These are phyloP conservation scores for Uropsilus gracilis DNA, from an alignment of 2,113 vertebrate species.

Conservation along the genomic window DNA sequence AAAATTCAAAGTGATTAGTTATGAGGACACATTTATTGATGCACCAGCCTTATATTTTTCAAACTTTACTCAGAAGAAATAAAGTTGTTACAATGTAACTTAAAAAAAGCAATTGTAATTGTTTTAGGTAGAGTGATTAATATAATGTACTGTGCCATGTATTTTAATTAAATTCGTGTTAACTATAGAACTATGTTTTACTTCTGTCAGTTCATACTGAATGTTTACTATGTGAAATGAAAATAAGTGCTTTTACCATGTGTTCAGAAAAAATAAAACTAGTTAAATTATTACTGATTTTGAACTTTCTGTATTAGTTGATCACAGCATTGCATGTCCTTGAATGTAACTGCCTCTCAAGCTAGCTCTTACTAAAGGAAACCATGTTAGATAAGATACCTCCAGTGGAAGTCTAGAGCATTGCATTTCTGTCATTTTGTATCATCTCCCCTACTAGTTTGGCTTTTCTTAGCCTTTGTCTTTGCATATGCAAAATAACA, in stretches of 20 bases:
- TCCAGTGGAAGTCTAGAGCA: background rate
- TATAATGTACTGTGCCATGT: background rate
- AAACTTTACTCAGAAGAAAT: conserved; percentile 36
- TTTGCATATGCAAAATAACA: background rate
- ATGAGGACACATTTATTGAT: conserved; percentile 56
- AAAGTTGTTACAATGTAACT: background rate
- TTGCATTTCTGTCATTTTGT: background rate
- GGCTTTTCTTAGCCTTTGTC: background rate
- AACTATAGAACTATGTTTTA: conserved; percentile 6
- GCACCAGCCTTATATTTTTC: background rate
- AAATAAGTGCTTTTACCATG: background rate
- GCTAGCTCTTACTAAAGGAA: background rate
- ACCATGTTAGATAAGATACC: background rate
- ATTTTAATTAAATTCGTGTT: conserved; percentile 12
- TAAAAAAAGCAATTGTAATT: background rate
- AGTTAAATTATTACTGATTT: background rate
- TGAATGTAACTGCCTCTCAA: background rate
- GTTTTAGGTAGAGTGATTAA: background rate
- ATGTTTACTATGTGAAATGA: background rate
- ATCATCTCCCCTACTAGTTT: background rate
- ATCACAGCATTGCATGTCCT: background rate
- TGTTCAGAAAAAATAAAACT: background rate
- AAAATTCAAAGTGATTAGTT: conserved; percentile 40
- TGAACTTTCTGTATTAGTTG: background rate
- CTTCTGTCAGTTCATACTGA: background rate